Base-by-base conservation (phyloP, 2,797 vertebrate genomes). In the Sibirionetta formosa region DNA sequence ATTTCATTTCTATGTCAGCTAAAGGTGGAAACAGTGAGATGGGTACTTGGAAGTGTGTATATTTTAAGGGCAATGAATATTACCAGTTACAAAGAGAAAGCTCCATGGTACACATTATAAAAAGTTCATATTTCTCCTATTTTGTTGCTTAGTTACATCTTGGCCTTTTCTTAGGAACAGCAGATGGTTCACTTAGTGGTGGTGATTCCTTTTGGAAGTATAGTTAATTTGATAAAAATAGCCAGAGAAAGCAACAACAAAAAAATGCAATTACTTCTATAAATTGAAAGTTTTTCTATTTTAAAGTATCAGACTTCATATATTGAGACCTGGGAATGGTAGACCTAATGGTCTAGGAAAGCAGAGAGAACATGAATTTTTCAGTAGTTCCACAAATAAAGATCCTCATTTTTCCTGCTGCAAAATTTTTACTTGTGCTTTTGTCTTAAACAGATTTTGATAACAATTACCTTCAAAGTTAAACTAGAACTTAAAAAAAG, bases 141-240 rank as follows among this genome's bases (percentile, higher is more conserved):
- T 94, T 86, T 78, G 85, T 97, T 96, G 64, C 82, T 91, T 94
- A 83, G 86, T 90, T 96, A 94, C 23, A 5, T 86, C 35, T 56
- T 96, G 91, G 54, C 60, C 51, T 78, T 78, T 90, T 83, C 54
- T n/a, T 33, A 70, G 44, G 57, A 54, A 72, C 9, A 84, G 51
- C 46, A 77, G 57, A 85, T 92, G 38, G 2, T 91, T 94, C 23
- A 64, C 91, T 79, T 96, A 80, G 81, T 27, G 72, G 20, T 77
- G 54, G 14, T 84, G 40, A 80, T 88, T 91, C 84, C 60, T 83
- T 89, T 82, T 94, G 36, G 77, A 71, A 82, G 33, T 29, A 81
- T 48, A 78, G 13, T 66, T 95, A 48, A 10, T 94, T 78, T 92
- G 48, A 29, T 72, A 75, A 66, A 77, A 54, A n/a, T 5, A 79